These are phyloP conservation scores for Sarcophaga caerulescens DNA, from an alignment of 2,888 invertebrate genomes.

Conservation along the genomic window DNA sequence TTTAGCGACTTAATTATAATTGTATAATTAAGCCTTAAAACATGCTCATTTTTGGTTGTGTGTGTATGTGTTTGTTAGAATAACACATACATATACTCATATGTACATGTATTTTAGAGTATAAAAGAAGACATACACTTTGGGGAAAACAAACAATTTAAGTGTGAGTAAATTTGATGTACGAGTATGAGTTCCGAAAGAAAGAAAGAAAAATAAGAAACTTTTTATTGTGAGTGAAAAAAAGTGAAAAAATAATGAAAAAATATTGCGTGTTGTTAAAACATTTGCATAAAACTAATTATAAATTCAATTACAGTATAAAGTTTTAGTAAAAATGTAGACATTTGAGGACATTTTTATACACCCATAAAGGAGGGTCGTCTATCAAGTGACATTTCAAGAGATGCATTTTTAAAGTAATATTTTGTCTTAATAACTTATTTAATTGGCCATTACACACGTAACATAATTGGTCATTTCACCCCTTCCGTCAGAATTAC, in stretches of 20 bases:
- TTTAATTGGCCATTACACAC: too few relatives aligned
- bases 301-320: constrained; percentile 66
- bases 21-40: constrained; percentile 66
- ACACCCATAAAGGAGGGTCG: background rate
- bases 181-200: background rate
- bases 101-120: background rate
- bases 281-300: constrained; percentile 67
- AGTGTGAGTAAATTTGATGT: background rate
- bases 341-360: constrained; percentile 15
- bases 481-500: too few relatives aligned
- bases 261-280: constrained; percentile 62
- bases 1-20: constrained; percentile 68
- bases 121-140: constrained; percentile 14
- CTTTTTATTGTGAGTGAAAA: constrained; percentile 5
- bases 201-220: constrained; percentile 28
- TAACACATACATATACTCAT: background rate
- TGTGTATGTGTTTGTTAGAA: background rate
- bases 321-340: constrained; percentile 35
- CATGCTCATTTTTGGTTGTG: constrained; percentile 27
- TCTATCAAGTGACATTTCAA: background rate
- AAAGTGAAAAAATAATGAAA: constrained; percentile 26
- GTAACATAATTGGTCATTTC: too few relatives aligned
- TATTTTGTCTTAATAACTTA: too few relatives aligned
- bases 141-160: background rate
- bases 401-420: too few relatives aligned